phyloP scores from a whole-genome alignment of 2,888 invertebrate species.

The Amiota mariae region DNA sequence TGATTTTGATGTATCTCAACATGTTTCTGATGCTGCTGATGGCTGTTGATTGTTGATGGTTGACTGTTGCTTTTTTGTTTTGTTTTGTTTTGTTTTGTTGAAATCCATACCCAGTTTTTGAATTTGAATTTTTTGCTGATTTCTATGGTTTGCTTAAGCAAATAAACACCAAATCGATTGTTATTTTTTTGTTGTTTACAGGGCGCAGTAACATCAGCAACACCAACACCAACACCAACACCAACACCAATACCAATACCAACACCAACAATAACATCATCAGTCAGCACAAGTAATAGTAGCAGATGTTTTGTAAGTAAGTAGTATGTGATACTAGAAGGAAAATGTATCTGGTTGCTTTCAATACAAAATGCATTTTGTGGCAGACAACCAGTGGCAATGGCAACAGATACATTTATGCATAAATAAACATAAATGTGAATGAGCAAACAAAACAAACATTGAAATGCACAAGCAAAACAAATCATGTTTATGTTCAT shows the following conservation, averaged over 20 bases:
- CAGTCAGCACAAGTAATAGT: too few relatives aligned
- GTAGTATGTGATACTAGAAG: too few relatives aligned
- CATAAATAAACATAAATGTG: slow-evolving; percentile 11
- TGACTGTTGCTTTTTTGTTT: background rate
- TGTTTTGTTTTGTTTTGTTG: too few relatives aligned
- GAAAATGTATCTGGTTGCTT: background rate
- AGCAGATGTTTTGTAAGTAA: too few relatives aligned
- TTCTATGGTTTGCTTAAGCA: slow-evolving; percentile 12
- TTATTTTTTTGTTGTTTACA: too few relatives aligned
- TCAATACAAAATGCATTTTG: background rate
- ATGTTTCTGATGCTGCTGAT: background rate
- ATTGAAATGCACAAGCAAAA: background rate
- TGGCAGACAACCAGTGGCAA: background rate
- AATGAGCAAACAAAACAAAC: slow-evolving; percentile 9
- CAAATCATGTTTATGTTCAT: background rate
- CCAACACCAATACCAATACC: too few relatives aligned
- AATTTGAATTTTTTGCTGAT: background rate
- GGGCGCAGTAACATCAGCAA: too few relatives aligned
- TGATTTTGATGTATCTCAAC: slow-evolving; percentile 12
- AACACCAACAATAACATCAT: too few relatives aligned
- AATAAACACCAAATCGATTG: background rate
- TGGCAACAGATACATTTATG: background rate
- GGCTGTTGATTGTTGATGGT: background rate
- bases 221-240: too few relatives aligned
- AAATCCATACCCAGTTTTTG: too few relatives aligned